A percentile compares a stretch with the other conserved stretches of the same genome.
phyloP scores from a whole-genome alignment of 1,140 invertebrate genomes.

The Apocrypta bakeri region DNA sequence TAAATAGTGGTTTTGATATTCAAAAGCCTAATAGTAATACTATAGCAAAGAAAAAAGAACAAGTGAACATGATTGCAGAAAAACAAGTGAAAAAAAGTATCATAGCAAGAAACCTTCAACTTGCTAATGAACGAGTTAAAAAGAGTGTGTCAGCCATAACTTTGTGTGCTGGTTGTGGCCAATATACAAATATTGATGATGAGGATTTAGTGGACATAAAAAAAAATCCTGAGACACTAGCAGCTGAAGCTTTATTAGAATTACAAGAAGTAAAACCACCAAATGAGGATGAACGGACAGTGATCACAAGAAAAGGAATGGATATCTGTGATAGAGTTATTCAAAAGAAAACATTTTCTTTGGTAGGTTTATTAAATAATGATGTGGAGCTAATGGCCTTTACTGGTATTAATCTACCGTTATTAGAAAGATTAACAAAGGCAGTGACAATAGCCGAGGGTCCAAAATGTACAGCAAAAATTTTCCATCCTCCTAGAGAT shows the following conservation, averaged over 20 bases:
- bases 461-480: neutral
- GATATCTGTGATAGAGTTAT: conserved; percentile 33
- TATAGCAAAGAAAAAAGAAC: neutral
- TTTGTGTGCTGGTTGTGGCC: conserved; percentile 26
- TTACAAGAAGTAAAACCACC: conserved; percentile 20
- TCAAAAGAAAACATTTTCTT: neutral
- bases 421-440: conserved; percentile 25
- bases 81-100: neutral
- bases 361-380: conserved; percentile 18
- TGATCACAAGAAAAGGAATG: conserved; percentile 21
- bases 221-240: conserved; percentile 23
- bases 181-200: conserved; percentile 14
- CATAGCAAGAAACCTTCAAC: neutral
- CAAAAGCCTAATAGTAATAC: neutral
- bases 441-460: neutral
- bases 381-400: conserved; percentile 35
- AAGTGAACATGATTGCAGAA: neutral
- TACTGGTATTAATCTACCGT: conserved; percentile 30
- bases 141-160: conserved; percentile 25
- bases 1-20: neutral
- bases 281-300: conserved; percentile 14
- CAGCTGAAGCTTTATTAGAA: conserved; percentile 39
- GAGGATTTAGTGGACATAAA: neutral
- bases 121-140: neutral
- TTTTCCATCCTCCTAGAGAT: conserved; percentile 2